Evolutionary conservation across 2,797 vertebrate genomes (phyloP), one percentile per base, ranked within the genome.

Genomic region (Steatocranus sp.): DNA sequence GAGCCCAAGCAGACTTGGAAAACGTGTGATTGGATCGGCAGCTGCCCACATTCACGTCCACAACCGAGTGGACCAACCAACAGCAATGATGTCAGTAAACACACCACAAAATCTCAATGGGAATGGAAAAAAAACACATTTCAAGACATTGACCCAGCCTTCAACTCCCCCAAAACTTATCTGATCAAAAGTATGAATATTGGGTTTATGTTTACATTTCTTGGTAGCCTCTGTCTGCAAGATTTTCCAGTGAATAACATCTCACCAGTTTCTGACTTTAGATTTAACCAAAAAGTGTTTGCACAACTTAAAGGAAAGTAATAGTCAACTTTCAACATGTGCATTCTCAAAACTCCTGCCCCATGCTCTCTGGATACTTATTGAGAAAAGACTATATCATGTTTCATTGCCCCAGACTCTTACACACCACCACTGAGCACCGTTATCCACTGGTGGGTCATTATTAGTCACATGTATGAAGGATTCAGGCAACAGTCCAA

Each of bases 151-250:
- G 25, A n/a, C 25, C 68, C 25, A 73, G 11, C 68, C 68, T 73
- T n/a, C 6, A 32, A 48, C 68, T 48, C 10, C 2, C 41, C 3
- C 27, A 12, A 48, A 4, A 46, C 1, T 7, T 46, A 18, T 30
- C 15, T 0, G 0, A 66, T 66, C 0, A 6, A 66, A 27, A 1
- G 5, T 68, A 68, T 68, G 8, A 68, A 17, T 41, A 1, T 41
- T 41, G 63, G 14, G 14, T 25, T 43, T 11, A 43, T 25, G 20
- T 41, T 66, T 23, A 25, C 36, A 0, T 12, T 23, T 5, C 61
- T 43, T 17, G 0, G 2, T 41, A 43, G 63, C 63, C 8, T 11
- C 63, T 68, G 8, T 43, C 63, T 68, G 63, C 20, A 1, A 0
- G 36, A 68, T 25, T 25, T 68, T 25, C 63, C 8, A 68, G 5